phyloP scores from a whole-genome alignment of 2,888 invertebrate species.

The Empis livida region DNA sequence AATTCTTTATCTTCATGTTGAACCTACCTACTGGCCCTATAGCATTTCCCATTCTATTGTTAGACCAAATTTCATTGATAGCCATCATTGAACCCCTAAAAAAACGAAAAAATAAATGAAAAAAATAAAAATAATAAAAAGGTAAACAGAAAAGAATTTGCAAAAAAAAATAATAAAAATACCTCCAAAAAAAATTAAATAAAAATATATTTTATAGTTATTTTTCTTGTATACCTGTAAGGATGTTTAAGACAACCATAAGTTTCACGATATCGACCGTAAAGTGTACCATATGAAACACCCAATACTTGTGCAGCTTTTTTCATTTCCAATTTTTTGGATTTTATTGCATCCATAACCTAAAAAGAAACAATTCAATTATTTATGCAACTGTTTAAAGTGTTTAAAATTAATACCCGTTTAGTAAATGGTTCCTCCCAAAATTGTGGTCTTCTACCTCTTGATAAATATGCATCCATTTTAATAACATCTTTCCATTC shows the following conservation, averaged over 20 bases:
- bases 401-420: constrained; percentile 35
- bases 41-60: background rate
- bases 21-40: background rate
- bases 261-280: constrained; percentile 79
- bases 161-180: too few relatives aligned
- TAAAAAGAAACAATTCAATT: constrained; percentile 17
- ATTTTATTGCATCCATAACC: constrained; percentile 80
- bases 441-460: constrained; percentile 77
- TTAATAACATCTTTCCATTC: constrained; percentile 56
- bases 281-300: constrained; percentile 81
- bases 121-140: background rate
- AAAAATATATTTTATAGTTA: too few relatives aligned
- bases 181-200: too few relatives aligned
- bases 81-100: background rate
- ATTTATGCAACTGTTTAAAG: background rate
- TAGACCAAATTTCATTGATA: background rate
- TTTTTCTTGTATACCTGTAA: constrained; percentile 49
- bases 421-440: constrained; percentile 88
- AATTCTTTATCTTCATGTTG: background rate
- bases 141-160: background rate
- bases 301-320: constrained; percentile 80
- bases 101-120: background rate
- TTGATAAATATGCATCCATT: constrained; percentile 74
- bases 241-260: constrained; percentile 81
- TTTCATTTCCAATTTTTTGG: constrained; percentile 87